These are phyloP conservation scores for Brassicogethes aeneus DNA, from an alignment of 2,888 invertebrate genomes.

Conservation along the genomic window DNA sequence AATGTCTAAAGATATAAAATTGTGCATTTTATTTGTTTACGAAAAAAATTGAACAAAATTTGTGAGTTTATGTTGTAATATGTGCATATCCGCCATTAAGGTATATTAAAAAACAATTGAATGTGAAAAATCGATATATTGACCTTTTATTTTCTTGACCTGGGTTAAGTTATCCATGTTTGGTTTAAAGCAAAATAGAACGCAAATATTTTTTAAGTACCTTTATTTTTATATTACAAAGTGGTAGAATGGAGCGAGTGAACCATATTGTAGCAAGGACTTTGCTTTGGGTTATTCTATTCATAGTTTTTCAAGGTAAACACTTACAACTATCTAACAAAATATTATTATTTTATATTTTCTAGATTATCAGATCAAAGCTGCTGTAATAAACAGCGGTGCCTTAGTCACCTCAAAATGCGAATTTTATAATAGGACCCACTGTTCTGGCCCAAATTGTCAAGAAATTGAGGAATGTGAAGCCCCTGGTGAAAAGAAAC, in stretches of 20 bases:
- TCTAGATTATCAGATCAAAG: conserved; percentile 5
- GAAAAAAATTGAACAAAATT: neutral
- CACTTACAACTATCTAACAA: neutral
- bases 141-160: conserved; percentile 27
- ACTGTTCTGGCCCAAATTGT: conserved; percentile 45
- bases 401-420: conserved; percentile 47
- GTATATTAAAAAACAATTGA: too few relatives aligned
- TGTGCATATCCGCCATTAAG: too few relatives aligned
- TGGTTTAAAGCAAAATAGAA: conserved; percentile 24
- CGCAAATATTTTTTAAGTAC: conserved; percentile 12
- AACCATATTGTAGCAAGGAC: too few relatives aligned
- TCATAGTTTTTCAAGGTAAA: neutral
- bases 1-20: neutral
- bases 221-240: conserved; percentile 8
- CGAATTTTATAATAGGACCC: conserved; percentile 58
- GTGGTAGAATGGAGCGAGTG: too few relatives aligned
- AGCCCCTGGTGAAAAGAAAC: conserved; percentile 49
- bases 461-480: conserved; percentile 54
- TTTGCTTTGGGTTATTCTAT: too few relatives aligned
- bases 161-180: conserved; percentile 30
- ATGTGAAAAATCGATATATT: conserved; percentile 3
- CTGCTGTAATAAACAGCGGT: conserved; percentile 20
- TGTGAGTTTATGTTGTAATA: neutral
- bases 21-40: neutral
- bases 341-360: neutral